Base-by-base conservation (phyloP, 2,888 invertebrate species). In the Zeuzera pyrina region DNA sequence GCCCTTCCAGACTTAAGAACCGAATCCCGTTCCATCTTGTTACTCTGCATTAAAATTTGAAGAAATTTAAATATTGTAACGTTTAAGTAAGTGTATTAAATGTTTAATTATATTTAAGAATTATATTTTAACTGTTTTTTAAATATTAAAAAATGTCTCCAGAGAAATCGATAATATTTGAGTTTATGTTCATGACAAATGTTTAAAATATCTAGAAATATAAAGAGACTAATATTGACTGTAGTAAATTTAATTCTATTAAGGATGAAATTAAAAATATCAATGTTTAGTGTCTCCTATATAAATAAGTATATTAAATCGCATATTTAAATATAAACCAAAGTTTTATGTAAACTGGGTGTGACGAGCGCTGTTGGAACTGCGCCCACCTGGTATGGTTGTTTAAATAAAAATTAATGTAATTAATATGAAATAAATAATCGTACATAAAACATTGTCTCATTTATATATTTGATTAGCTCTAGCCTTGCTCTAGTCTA, bases 341-440 rank as follows among this genome's bases (percentile, higher is more conserved):
- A 54, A 53, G 51, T 53, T 43, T 43, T 39, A 33, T 41, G 34
- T 23, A 31, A 10, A 57, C 59, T 42, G 40, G 32, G 41, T 36
- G 25, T 27, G 14, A 57, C 60, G n/a, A 58, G 60, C 59, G 54
- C 52, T 49, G 39, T 36, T 14, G 39, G 48, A 49, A 49, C 47
- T 45, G 42, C 39, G 38, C 38, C n/a, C 14, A 36, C 42, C 50
- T 45, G 41, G 42, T 49, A 57, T 52, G 64, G 65, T 68, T 69
- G 67, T 68, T 62, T 59, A 57, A 56, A 55, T 52, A 47, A 58
- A 44, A 42, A 55, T 67, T 54, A 58, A 67, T 68, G 67, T 69
- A 68, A 65, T 65, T 47, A 63, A 65, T 66, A 61, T 63, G 48
- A 57, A 73, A 73, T 76, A 74, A 77, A 74, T 73, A 64, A 73